Evolutionary conservation across 2,797 vertebrate genomes (phyloP), one percentile per base, ranked within the genome.

Genomic region (Telmatherina bonti): DNA sequence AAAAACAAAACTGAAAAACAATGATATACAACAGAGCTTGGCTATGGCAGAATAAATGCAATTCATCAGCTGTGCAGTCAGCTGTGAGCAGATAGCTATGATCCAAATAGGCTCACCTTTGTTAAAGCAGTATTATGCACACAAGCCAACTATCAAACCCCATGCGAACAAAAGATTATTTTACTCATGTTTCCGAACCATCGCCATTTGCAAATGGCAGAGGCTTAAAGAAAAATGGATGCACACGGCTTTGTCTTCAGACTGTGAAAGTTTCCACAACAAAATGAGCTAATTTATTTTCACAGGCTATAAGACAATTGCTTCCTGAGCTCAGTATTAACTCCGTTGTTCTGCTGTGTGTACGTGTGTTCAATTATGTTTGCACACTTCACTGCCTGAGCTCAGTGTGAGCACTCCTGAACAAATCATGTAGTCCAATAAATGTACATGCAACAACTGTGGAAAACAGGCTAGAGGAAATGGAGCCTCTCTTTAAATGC

Each of bases 231-330:
- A 33, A 55, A 62, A 30, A 49, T 60, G 70, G 72, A 82, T 38
- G 58, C 66, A 81, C 79, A 45, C 45, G 74, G 60, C 73, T 80
- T 65, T 81, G 72, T 77, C 63, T 27, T 83, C 70, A 82, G 74
- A 61, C 81, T 64, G 52, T 67, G 65, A 64, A 83, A 31, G 60
- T 84, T 82, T 81, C 78, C 78, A 72, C 70, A 35, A 3, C 59
- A 64, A 58, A 85, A 76, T 27, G 62, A 85, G 69, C 69, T 75
- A 16, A 85, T 88, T 89, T 81, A 76, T 81, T 90, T 79, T 87
- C 81, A 81, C 67, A 78, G 77, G 41, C 82, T 74, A 54, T 68
- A 73, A 82, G 67, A 87, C 72, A 84, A 86, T 86, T 74, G 64
- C 74, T 76, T 85, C 70, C 70, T 76, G 68, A 79, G 67, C 71